phyloP scores from a whole-genome alignment of 2,797 vertebrate species.

The Phrynocephalus guinanensis region DNA sequence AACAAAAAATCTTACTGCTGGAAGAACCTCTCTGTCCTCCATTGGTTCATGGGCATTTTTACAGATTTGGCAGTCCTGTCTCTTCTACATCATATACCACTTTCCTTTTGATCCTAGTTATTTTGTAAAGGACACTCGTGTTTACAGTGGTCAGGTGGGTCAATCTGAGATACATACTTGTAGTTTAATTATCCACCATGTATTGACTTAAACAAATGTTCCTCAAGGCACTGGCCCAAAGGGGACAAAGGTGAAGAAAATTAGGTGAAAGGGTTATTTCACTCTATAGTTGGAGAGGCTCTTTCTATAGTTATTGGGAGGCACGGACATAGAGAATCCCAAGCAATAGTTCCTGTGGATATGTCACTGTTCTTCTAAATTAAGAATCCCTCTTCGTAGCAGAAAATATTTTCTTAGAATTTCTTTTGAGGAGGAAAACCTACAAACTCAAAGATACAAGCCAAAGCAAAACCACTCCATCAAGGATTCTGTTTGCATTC shows the following conservation, averaged over 20 bases:
- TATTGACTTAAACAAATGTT: background rate
- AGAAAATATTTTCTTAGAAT: background rate
- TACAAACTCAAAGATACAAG: background rate
- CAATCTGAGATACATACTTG: background rate
- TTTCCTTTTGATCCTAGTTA: constrained; percentile 52
- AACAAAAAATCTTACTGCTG: background rate
- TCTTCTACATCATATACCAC: constrained; percentile 24
- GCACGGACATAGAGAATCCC: background rate
- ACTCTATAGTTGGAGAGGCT: constrained; percentile 18
- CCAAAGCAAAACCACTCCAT: background rate
- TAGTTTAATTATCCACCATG: constrained; percentile 8
- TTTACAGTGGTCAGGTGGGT: constrained; percentile 41
- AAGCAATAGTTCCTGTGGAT: background rate
- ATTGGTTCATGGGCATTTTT: constrained; percentile 12
- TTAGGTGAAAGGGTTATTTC: constrained; percentile 6
- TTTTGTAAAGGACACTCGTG: constrained; percentile 37
- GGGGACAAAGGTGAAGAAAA: constrained; percentile 33
- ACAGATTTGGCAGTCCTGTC: constrained; percentile 22
- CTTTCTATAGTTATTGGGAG: background rate
- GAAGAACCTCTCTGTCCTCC: background rate
- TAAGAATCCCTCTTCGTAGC: background rate
- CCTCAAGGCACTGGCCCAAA: constrained; percentile 52
- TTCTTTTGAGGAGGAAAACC: background rate
- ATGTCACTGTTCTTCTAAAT: background rate
- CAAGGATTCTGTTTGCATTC: background rate